Evolutionary conservation across 2,113 vertebrate genomes (phyloP).

Genomic region (Alectura lathami): DNA sequence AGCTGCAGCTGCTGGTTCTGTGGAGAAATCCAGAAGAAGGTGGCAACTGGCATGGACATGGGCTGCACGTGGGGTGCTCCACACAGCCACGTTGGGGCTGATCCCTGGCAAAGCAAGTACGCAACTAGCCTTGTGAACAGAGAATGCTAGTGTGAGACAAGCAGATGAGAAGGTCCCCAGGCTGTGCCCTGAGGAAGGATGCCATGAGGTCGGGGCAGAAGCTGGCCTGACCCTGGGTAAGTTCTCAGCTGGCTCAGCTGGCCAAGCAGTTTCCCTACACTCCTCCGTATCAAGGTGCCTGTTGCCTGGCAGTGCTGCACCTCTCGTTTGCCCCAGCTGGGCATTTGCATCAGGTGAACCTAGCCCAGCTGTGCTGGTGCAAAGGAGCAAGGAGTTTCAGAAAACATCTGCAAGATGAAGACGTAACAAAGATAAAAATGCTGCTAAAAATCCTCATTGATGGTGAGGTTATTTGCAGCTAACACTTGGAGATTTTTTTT

Average conservation of each 20-base stretch:
- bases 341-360: not conserved
- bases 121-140: rapidly evolving
- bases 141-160: rapidly evolving
- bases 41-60: not conserved
- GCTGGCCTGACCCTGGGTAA: not conserved
- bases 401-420: not conserved
- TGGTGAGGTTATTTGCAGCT: not conserved
- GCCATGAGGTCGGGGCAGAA: not conserved
- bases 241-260: not conserved
- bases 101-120: not conserved
- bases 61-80: not conserved
- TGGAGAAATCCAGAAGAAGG: not conserved
- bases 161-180: not conserved
- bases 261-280: rapidly evolving
- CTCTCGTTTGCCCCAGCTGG: not conserved
- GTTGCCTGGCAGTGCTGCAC: too few relatives aligned
- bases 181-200: not conserved
- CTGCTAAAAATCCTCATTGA: not conserved
- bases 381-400: not conserved
- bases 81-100: not conserved
- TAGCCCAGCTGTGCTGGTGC: not conserved
- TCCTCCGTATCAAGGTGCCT: too few relatives aligned
- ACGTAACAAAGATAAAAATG: not conserved
- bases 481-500: not conserved
- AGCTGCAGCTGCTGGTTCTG: not conserved